Evolutionary conservation across 2,113 vertebrate genomes (phyloP), one percentile per base, ranked within the genome.

Genomic region (Agapornis roseicollis): DNA sequence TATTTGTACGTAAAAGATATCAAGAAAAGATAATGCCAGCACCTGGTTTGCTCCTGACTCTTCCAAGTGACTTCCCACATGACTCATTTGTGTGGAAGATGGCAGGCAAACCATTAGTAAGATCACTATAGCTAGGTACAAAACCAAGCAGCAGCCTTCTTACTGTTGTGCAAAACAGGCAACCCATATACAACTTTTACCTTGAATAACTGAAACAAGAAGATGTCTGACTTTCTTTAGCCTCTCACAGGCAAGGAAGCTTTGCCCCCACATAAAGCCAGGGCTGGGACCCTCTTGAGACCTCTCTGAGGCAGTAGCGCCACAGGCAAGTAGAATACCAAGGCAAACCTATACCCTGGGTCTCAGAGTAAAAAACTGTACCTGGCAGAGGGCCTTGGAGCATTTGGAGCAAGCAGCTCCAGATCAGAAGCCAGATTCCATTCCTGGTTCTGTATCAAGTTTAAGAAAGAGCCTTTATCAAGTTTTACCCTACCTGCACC

Each of bases 11-110:
- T 69, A 65, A 89, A 65, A 69, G 90, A 95, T 96, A 85, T 6
- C 31, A 79, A 88, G 61, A 72, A 6, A 31, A 93, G 91, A 95
- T 80, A 93, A 66, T 13, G 61, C 70, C 25, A 72, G 80, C 86
- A 95, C 66, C 90, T 97, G 94, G 74, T 78, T 96, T 93, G 65
- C 77, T 79, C 85, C 88, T 94, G 80, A 93, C 35, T 84, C 49
- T 92, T 79, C 77, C 83, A 46, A 47, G 66, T 72, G 73, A 86
- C 66, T 97, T 95, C 83, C 71, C 85, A 91, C 85, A 49, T 88
- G 79, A 96, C 77, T 96, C 3, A 7, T 65, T 47, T 66, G 58
- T 63, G 49, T 91, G 92, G 47, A 94, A 60, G 28, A 89, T 29
- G 42, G 68, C 65, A 96, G 91, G 42, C 8, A 83, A 91, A 72